Evolutionary conservation across 1,140 invertebrate species (phyloP).

Genomic region (Drosophila repletoides): DNA sequence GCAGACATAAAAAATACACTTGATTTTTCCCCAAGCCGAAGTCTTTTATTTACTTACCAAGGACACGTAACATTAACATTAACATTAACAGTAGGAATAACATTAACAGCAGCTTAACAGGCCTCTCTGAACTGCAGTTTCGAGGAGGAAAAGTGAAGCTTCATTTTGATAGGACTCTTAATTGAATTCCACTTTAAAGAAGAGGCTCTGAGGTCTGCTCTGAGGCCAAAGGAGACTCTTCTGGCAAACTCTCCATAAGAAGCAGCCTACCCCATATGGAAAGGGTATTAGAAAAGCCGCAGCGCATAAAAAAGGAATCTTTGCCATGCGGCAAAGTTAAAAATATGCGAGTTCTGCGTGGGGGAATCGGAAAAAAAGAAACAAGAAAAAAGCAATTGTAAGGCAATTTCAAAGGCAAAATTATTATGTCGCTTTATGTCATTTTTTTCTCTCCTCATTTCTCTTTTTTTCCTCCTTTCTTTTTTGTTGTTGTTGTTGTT

Average conservation of each 20-base stretch:
- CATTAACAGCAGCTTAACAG: background rate
- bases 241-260: background rate
- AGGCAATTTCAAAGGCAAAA: conserved; percentile 78
- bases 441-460: conserved; percentile 66
- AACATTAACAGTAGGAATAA: background rate
- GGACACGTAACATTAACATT: background rate
- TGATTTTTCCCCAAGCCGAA: background rate
- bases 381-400: conserved; percentile 69
- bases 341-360: conserved; percentile 44
- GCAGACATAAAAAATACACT: conserved; percentile 18
- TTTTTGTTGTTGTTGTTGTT: conserved; percentile 5
- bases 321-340: conserved; percentile 50
- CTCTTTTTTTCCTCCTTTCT: no score
- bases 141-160: no score
- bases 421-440: conserved; percentile 80
- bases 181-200: no score
- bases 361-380: conserved; percentile 34
- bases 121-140: no score
- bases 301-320: conserved; percentile 30
- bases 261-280: background rate
- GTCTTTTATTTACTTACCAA: conserved; percentile 1
- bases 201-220: no score
- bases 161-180: no score
- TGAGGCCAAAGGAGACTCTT: background rate
- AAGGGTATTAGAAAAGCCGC: conserved; percentile 40